Evolutionary conservation across 2,888 invertebrate genomes (phyloP).

Genomic region (Dioctria linearis): DNA sequence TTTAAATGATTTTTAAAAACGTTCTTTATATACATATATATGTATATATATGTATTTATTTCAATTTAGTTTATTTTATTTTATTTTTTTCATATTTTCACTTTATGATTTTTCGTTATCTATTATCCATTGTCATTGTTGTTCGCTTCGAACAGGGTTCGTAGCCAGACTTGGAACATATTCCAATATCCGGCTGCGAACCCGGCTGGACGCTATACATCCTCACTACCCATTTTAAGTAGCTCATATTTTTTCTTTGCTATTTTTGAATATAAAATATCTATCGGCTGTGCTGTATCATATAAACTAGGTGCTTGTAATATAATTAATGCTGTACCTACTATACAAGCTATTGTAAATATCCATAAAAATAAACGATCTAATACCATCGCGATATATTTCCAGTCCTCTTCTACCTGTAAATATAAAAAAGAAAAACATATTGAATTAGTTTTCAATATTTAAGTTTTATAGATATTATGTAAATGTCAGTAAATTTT

Average conservation of each 20-base stretch:
- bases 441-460: too few species aligned
- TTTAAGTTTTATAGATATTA: too few species aligned
- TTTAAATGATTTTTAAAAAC: slow-evolving; percentile 26
- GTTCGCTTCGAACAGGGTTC: slow-evolving; percentile 79
- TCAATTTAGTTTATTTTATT: neutral
- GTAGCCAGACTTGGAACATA: slow-evolving; percentile 79
- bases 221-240: slow-evolving; percentile 85
- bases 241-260: slow-evolving; percentile 91
- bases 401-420: slow-evolving; percentile 98
- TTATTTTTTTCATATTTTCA: neutral
- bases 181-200: slow-evolving; percentile 77
- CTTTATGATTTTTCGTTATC: slow-evolving; percentile 13
- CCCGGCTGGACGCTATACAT: slow-evolving; percentile 72
- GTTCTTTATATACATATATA: neutral
- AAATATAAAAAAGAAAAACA: slow-evolving; percentile 56
- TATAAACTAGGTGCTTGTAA: slow-evolving; percentile 93
- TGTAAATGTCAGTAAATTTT: too few species aligned
- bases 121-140: slow-evolving; percentile 71
- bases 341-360: slow-evolving; percentile 93
- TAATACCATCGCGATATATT: slow-evolving; percentile 95
- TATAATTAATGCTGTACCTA: slow-evolving; percentile 91
- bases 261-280: slow-evolving; percentile 91
- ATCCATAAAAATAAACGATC: slow-evolving; percentile 96
- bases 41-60: neutral
- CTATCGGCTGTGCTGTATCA: slow-evolving; percentile 90